A percentile compares a stretch with the other conserved stretches of the same genome.
phyloP scores from a whole-genome alignment of 2,888 invertebrate genomes.

The Synanthedon formicaeformis region DNA sequence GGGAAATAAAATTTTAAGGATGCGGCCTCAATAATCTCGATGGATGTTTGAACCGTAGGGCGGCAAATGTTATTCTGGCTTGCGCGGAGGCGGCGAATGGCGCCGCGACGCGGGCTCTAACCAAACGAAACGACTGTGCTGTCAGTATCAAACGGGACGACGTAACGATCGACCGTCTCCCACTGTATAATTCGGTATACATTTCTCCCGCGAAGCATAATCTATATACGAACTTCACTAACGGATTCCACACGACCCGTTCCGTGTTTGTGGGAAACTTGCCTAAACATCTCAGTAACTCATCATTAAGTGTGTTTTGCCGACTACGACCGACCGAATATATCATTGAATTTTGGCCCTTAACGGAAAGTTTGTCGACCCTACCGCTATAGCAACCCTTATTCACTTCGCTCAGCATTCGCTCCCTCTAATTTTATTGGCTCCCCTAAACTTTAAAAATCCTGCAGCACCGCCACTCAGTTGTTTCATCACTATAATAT shows the following conservation, averaged over 20 bases:
- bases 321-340: conserved; percentile 2
- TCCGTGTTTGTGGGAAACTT: background rate
- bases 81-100: conserved; percentile 58
- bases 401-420: conserved; percentile 54
- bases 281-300: conserved; percentile 1
- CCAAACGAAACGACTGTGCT: conserved; percentile 17
- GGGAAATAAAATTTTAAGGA: too few species aligned
- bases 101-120: conserved; percentile 36
- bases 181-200: conserved; percentile 37
- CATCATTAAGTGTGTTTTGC: background rate
- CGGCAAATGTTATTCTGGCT: conserved; percentile 19
- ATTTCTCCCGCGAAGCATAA: conserved; percentile 40
- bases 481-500: conserved; percentile 49
- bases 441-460: conserved; percentile 62
- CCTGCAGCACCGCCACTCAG: conserved; percentile 38
- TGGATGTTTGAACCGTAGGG: conserved; percentile 26
- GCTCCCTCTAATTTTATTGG: conserved; percentile 65
- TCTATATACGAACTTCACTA: conserved; percentile 50
- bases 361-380: conserved; percentile 59
- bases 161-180: conserved; percentile 57
- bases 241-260: conserved; percentile 31
- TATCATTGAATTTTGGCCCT: conserved; percentile 17
- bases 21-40: too few species aligned
- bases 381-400: conserved; percentile 62
- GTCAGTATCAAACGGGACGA: conserved; percentile 58